These are phyloP conservation scores for Pimephales promelas DNA, from an alignment of 2,113 vertebrate species.

Conservation along the genomic window DNA sequence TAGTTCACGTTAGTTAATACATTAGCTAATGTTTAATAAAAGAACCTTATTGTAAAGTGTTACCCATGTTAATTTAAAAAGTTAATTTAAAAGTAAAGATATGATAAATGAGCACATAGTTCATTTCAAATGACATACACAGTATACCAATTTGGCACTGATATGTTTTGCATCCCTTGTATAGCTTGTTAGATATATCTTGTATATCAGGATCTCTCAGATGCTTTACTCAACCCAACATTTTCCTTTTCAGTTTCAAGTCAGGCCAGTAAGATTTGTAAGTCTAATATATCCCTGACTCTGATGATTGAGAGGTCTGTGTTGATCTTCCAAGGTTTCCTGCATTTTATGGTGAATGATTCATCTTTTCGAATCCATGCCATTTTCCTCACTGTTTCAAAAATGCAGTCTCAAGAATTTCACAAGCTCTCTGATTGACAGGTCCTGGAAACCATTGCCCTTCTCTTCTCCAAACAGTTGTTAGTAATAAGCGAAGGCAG, in stretches of 20 bases:
- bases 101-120: not conserved
- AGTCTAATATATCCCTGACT: not conserved
- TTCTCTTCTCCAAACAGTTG: constrained; percentile 25
- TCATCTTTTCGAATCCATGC: not conserved
- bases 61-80: too few species aligned
- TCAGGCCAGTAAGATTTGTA: not conserved
- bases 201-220: not conserved
- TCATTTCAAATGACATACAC: too few species aligned
- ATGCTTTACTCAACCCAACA: not conserved
- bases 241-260: not conserved
- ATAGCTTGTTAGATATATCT: not conserved
- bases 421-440: constrained; percentile 35
- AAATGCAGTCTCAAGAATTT: constrained; percentile 8
- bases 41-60: too few species aligned
- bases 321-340: not conserved
- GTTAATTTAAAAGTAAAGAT: not conserved
- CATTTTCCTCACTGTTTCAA: constrained; percentile 5
- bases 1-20: too few species aligned
- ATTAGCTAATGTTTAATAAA: too few species aligned
- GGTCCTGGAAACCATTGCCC: not conserved
- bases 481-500: not conserved
- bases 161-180: not conserved
- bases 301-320: not conserved
- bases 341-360: constrained; percentile 13
- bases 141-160: not conserved